phyloP scores from a whole-genome alignment of 2,888 invertebrate species.

The Callimorpha dominula region DNA sequence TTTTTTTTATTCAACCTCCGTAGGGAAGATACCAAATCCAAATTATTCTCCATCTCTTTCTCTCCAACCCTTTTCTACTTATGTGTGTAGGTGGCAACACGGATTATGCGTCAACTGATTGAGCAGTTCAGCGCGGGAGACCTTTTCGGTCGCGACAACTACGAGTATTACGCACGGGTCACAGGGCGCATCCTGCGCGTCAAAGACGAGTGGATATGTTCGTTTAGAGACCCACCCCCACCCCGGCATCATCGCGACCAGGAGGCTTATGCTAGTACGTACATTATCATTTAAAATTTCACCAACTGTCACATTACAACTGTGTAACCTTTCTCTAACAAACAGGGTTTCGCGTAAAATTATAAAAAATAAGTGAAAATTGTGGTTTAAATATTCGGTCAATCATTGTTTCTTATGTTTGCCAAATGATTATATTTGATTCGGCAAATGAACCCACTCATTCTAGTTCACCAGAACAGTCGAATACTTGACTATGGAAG shows the following conservation, averaged over 20 bases:
- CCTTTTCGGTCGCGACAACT: slow-evolving; percentile 97
- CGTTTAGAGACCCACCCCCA: slow-evolving; percentile 95
- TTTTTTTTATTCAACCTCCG: not conserved
- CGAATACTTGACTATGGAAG: not conserved
- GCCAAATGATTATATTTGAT: not conserved
- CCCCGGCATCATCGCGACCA: slow-evolving; percentile 88
- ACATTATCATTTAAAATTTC: not conserved
- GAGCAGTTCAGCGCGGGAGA: slow-evolving; percentile 98
- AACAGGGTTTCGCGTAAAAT: not conserved
- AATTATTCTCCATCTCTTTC: not conserved
- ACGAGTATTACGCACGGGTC: slow-evolving; percentile 97
- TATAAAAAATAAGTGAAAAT: not conserved
- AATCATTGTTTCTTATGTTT: not conserved
- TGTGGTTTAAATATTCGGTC: not conserved
- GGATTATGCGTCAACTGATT: slow-evolving; percentile 98
- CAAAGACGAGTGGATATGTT: slow-evolving; percentile 98
- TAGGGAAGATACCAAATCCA: not conserved
- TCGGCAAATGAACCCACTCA: not conserved
- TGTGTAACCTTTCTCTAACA: not conserved
- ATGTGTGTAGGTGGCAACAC: slow-evolving; percentile 93
- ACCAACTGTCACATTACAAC: not conserved
- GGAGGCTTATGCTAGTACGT: slow-evolving; percentile 89
- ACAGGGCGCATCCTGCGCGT: slow-evolving; percentile 97
- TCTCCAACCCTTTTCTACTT: not conserved
- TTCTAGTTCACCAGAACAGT: not conserved